Conservation (phyloP, 1,140 invertebrate species). For the Teleopsis dalmanni region DNA sequence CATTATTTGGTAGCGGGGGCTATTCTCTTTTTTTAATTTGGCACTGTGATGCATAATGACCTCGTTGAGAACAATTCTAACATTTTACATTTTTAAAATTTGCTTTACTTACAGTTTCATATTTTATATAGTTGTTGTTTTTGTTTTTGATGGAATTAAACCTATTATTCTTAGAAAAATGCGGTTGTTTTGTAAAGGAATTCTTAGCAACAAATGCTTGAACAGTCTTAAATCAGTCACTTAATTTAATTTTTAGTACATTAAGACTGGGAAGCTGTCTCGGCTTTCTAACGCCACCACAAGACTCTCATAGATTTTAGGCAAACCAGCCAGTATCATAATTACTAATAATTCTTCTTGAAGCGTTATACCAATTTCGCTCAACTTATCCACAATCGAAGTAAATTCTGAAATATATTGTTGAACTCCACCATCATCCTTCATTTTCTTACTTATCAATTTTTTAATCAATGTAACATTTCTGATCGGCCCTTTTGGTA, state of each 20-base stretch:
- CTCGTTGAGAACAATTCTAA: neutral
- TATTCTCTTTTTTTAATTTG: too few species aligned
- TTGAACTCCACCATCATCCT: neutral
- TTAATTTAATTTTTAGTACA: slow-evolving; percentile 3
- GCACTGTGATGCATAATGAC: neutral
- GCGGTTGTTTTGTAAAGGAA: neutral
- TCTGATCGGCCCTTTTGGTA: neutral
- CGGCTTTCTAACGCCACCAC: slow-evolving; percentile 10
- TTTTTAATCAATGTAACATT: neutral
- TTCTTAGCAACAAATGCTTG: neutral
- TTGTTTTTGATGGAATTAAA: neutral
- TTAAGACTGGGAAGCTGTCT: neutral
- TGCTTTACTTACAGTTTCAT: too few species aligned
- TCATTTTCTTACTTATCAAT: neutral
- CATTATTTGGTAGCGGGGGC: neutral
- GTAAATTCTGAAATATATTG: neutral
- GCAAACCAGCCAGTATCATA: slow-evolving; percentile 2
- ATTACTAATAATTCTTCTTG: slow-evolving; percentile 8
- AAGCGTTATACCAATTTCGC: neutral
- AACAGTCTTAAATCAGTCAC: neutral
- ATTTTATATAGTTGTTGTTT: neutral
- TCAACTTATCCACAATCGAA: slow-evolving; percentile 2
- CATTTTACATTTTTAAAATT: too few species aligned
- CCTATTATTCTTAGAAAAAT: neutral
- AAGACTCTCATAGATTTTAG: slow-evolving; percentile 2